These are phyloP conservation scores for Morone saxatilis DNA, from an alignment of 2,113 vertebrate species.

Conservation along the genomic window DNA sequence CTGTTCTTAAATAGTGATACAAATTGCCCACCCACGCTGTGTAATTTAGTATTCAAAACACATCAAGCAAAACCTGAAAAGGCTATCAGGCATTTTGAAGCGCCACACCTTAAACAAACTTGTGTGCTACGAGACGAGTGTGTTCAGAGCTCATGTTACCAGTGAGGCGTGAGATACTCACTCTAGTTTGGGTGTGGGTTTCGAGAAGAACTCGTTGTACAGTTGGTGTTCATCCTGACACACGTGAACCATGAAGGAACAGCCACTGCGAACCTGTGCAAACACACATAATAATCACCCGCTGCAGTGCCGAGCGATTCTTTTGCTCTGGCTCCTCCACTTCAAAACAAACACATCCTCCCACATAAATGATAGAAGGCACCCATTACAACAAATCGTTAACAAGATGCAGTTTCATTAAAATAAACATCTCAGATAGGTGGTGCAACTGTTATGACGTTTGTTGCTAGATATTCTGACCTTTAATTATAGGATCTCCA, in stretches of 20 bases:
- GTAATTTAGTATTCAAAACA: neutral
- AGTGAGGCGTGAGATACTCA: conserved; percentile 80
- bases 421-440: conserved; percentile 35
- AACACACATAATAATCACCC: conserved; percentile 37
- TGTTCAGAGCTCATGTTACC: neutral
- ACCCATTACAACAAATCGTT: conserved; percentile 55
- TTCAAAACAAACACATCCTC: conserved; percentile 41
- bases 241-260: conserved; percentile 98
- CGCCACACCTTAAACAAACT: conserved; percentile 49
- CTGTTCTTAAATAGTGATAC: neutral
- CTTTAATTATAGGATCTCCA: conserved; percentile 71
- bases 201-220: conserved; percentile 97
- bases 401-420: conserved; percentile 57
- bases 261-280: conserved; percentile 94
- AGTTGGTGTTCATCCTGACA: conserved; percentile 99
- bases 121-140: neutral
- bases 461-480: conserved; percentile 56
- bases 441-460: conserved; percentile 27
- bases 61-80: conserved; percentile 14
- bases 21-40: neutral
- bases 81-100: neutral
- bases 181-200: conserved; percentile 94
- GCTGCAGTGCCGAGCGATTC: conserved; percentile 22
- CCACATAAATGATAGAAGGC: conserved; percentile 32
- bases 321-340: conserved; percentile 14